A percentile compares a stretch with the other conserved stretches of the same genome.
These are phyloP conservation scores for Dynastes hyllus DNA, from an alignment of 2,888 invertebrate species.

Conservation along the genomic window DNA sequence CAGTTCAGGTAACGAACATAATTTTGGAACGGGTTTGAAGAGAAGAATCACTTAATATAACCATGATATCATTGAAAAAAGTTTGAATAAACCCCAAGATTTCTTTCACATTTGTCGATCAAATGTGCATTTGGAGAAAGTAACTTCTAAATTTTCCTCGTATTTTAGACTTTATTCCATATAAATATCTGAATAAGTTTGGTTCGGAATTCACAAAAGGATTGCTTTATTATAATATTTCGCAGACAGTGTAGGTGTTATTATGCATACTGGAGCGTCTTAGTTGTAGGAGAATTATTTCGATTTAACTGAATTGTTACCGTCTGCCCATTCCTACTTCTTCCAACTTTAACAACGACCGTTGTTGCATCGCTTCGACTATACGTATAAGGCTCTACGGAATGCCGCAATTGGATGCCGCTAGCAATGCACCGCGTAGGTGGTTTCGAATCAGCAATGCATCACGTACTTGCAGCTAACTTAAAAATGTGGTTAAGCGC, in stretches of 20 bases:
- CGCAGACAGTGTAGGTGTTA: neutral
- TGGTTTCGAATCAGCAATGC: conserved; percentile 35
- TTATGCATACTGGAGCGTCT: neutral
- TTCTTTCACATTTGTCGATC: too few species aligned
- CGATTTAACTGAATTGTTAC: conserved; percentile 17
- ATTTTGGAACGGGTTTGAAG: too few species aligned
- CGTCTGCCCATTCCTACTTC: conserved; percentile 6
- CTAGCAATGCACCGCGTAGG: conserved; percentile 37
- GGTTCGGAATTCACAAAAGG: too few species aligned
- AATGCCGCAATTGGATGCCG: conserved; percentile 44
- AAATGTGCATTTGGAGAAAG: too few species aligned
- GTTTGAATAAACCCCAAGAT: too few species aligned
- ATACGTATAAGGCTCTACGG: conserved; percentile 2
- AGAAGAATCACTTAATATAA: too few species aligned
- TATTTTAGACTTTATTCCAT: too few species aligned
- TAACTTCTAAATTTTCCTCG: too few species aligned
- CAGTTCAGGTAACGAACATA: too few species aligned
- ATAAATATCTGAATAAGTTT: too few species aligned
- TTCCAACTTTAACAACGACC: neutral
- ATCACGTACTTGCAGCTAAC: conserved; percentile 47
- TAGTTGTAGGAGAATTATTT: conserved; percentile 13
- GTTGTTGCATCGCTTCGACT: neutral
- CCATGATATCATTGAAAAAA: too few species aligned
- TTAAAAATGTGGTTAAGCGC: conserved; percentile 38
- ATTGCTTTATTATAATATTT: too few species aligned